Percentiles rank a stretch among this genome's conserved stretches.
These are phyloP conservation scores for Mastacembelus armatus DNA, from an alignment of 2,797 vertebrate genomes.

Conservation along the genomic window DNA sequence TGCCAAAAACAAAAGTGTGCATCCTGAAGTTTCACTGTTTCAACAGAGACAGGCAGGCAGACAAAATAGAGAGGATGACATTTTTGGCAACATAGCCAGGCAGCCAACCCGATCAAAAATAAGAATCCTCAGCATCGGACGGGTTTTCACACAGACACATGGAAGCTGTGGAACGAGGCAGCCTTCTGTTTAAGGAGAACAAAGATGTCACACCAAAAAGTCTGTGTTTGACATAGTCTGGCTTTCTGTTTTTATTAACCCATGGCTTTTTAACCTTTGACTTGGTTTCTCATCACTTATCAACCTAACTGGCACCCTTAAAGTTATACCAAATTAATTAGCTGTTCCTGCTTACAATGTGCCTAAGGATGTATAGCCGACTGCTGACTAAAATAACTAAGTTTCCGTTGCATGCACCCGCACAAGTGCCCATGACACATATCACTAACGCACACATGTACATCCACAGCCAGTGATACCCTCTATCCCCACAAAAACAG, in stretches of 20 bases:
- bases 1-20: slow-evolving; percentile 17
- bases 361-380: not conserved
- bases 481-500: slow-evolving; percentile 36
- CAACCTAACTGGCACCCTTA: not conserved
- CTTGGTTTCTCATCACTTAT: slow-evolving; percentile 12
- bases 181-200: slow-evolving; percentile 6
- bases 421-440: too few species aligned
- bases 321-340: too few species aligned
- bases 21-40: slow-evolving; percentile 30
- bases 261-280: slow-evolving; percentile 1
- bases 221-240: slow-evolving; percentile 17
- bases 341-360: too few species aligned
- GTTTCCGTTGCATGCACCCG: not conserved
- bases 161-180: slow-evolving; percentile 25
- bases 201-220: slow-evolving; percentile 25
- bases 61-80: slow-evolving; percentile 25
- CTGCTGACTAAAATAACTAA: not conserved
- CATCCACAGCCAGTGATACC: slow-evolving; percentile 17
- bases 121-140: slow-evolving; percentile 37
- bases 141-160: slow-evolving; percentile 36
- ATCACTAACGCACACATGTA: slow-evolving; percentile 12
- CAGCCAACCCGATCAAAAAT: slow-evolving; percentile 28
- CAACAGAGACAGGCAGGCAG: slow-evolving; percentile 19
- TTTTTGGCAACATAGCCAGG: slow-evolving; percentile 34
- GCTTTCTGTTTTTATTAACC: slow-evolving; percentile 33